Percentiles rank a stretch among this genome's conserved stretches.
Conservation (phyloP, 2,797 vertebrate species). For the Propithecus deckenii region DNA sequence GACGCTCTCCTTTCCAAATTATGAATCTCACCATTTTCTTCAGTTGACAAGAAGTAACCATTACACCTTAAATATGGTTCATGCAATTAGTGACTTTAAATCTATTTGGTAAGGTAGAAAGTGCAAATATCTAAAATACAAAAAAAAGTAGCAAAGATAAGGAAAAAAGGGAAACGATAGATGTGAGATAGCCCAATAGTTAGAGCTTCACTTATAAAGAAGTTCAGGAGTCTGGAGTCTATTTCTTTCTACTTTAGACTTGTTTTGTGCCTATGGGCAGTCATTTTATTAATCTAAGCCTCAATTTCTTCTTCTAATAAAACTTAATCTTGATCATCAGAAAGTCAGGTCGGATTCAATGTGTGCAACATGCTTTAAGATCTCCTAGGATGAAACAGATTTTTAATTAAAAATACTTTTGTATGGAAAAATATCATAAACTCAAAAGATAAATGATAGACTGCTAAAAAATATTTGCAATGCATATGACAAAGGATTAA, state of each 20-base stretch:
- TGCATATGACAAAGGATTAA: neutral
- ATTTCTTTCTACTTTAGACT: constrained; percentile 36
- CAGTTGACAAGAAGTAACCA: neutral
- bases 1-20: neutral
- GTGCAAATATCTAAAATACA: constrained; percentile 34
- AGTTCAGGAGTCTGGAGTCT: neutral
- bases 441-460: constrained; percentile 9
- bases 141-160: neutral
- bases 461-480: constrained; percentile 9
- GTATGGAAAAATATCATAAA: constrained; percentile 27
- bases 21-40: neutral
- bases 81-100: constrained; percentile 50
- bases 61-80: constrained; percentile 12
- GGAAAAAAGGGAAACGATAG: neutral
- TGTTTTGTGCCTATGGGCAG: neutral
- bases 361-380: constrained; percentile 20
- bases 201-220: neutral
- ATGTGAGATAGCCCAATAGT: neutral
- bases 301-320: constrained; percentile 23
- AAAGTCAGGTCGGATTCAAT: constrained; percentile 18
- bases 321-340: constrained; percentile 7
- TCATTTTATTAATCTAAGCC: neutral
- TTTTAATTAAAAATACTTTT: constrained; percentile 47
- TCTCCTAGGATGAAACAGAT: constrained; percentile 33
- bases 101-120: constrained; percentile 6